These are phyloP conservation scores for Notothenia coriiceps DNA, from an alignment of 2,113 vertebrate species.

Conservation along the genomic window DNA sequence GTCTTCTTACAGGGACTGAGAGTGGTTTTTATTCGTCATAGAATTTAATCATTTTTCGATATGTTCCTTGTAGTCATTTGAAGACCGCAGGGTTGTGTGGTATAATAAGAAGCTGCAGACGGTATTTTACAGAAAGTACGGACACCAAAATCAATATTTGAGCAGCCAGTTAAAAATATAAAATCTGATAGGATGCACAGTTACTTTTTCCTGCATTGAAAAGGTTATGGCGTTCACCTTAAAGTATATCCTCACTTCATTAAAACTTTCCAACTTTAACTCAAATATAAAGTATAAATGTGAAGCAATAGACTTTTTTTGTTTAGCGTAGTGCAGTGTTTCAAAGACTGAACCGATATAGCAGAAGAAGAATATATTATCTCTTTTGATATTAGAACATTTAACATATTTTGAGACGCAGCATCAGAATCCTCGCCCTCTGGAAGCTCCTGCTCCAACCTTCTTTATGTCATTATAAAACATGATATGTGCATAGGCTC, in stretches of 20 bases:
- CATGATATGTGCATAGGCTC: constrained; percentile 11
- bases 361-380: constrained; percentile 22
- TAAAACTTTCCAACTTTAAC: constrained; percentile 50
- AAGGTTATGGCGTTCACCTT: constrained; percentile 16
- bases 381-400: constrained; percentile 30
- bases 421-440: constrained; percentile 32
- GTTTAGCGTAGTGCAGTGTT: neutral
- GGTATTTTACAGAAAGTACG: neutral
- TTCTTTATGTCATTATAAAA: constrained; percentile 18
- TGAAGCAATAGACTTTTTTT: constrained; percentile 12
- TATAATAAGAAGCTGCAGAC: neutral
- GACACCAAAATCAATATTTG: neutral
- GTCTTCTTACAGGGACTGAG: neutral
- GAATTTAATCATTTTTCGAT: neutral
- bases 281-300: constrained; percentile 29
- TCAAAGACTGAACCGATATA: constrained; percentile 25
- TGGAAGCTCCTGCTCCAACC: constrained; percentile 17
- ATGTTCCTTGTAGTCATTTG: constrained; percentile 4
- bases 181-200: neutral
- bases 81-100: neutral
- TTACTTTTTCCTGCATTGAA: constrained; percentile 12
- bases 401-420: constrained; percentile 32
- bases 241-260: constrained; percentile 26
- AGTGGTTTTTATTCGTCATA: neutral
- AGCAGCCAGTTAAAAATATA: neutral